Evolutionary conservation across 2,113 vertebrate genomes (phyloP), one percentile per base, ranked within the genome.

Genomic region (Pantherophis guttatus): DNA sequence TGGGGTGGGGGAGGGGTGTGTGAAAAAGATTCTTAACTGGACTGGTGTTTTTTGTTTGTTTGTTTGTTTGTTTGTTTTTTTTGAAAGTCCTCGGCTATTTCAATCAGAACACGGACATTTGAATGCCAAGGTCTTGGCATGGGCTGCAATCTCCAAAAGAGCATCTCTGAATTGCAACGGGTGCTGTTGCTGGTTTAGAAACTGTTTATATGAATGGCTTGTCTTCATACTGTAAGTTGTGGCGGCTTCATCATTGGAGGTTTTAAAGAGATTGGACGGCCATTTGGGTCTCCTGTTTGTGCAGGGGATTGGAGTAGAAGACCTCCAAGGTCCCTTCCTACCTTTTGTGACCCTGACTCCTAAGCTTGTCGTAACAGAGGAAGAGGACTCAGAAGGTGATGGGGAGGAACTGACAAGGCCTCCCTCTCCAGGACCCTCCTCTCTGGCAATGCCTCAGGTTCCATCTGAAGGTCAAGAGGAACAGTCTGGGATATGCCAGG

Each of bases 121-220:
- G 44, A 92, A 92, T 92, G 91, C 57, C 91, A 92, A 87, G 91
- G 91, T 57, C 57, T 87, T 48, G 39, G 26, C 85, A 85, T 87
- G 52, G 24, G 54, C 39, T 23, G 10, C 21, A 62, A 52, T 9
- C 90, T 55, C 3, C 19, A 44, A 24, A 52, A 26, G 7, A 90
- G 59, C 8, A 29, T 4, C 17, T 90, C 70, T 26, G n/a, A 86
- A 44, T 24, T 11, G 19, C 8, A 29, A 8, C 1, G 54, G 21
- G n/a, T 5, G 23, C 1, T 39, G 55, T 10, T 89, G 55, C 15
- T 75, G 86, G 86, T 13, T 53, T 54, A 29, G 53, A 21, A 39
- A 48, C 89, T n/a, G 58, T 54, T 65, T 29, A 65, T n/a, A n/a
- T 65, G 62, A 65, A 65, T 1, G 11, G 62, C 62, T 29, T 13